These are phyloP conservation scores for Pygocentrus nattereri DNA, from an alignment of 2,797 vertebrate species.

Conservation along the genomic window DNA sequence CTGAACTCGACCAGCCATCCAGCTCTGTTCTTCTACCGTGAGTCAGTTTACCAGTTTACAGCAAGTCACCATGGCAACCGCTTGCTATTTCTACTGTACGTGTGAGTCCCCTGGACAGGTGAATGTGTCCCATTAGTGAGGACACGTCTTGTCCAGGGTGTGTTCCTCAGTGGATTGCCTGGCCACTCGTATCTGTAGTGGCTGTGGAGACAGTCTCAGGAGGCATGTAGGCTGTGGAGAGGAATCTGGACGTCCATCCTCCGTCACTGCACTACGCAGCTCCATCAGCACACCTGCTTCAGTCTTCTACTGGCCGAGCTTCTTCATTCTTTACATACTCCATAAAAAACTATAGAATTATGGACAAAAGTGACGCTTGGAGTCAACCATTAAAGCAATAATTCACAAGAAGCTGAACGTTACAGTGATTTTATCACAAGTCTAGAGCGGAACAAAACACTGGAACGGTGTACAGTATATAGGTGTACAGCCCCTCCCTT, in stretches of 20 bases:
- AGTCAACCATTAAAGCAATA: too few relatives aligned
- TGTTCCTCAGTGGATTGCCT: conserved; percentile 57
- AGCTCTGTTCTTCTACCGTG: background rate
- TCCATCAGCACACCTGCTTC: too few relatives aligned
- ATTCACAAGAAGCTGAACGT: too few relatives aligned
- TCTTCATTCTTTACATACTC: too few relatives aligned
- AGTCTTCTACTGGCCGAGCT: too few relatives aligned
- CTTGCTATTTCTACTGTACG: conserved; percentile 27
- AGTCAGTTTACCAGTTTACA: conserved; percentile 15
- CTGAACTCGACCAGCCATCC: conserved; percentile 82
- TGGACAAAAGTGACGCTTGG: too few relatives aligned
- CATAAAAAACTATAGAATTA: too few relatives aligned
- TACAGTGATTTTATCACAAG: too few relatives aligned
- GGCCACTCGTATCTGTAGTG: conserved; percentile 54
- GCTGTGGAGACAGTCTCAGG: conserved; percentile 54
- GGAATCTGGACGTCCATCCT: background rate
- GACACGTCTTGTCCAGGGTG: conserved; percentile 31
- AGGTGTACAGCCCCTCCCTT: too few relatives aligned
- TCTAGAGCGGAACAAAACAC: too few relatives aligned
- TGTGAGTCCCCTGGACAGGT: conserved; percentile 25
- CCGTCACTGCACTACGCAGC: too few relatives aligned
- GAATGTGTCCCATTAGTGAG: background rate
- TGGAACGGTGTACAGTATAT: too few relatives aligned
- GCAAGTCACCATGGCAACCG: conserved; percentile 48
- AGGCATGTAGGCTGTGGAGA: conserved; percentile 56